Conservation (phyloP, 1,140 invertebrate species). For the Pseudomyrmex sp. region DNA sequence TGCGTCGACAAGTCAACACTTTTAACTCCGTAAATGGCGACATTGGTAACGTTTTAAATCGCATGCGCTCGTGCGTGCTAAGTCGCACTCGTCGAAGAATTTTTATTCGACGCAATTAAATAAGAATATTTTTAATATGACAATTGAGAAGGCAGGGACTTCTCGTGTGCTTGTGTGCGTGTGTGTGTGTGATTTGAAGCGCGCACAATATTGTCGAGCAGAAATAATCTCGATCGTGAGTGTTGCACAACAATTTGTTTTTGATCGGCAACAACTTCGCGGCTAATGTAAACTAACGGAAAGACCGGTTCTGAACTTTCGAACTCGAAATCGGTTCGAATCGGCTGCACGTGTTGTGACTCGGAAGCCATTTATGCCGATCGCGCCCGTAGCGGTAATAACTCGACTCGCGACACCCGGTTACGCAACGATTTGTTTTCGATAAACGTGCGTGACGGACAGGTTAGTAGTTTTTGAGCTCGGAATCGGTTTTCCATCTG, state of each 20-base stretch:
- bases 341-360: neutral
- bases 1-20: conserved; percentile 41
- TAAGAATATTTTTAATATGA: too few relatives aligned
- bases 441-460: too few relatives aligned
- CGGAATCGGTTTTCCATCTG: too few relatives aligned
- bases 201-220: neutral
- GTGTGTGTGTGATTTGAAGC: neutral
- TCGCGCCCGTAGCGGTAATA: conserved; percentile 14
- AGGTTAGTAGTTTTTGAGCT: too few relatives aligned
- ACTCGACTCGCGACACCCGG: neutral
- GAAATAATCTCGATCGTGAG: neutral
- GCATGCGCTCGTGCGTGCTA: too few relatives aligned
- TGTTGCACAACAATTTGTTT: conserved; percentile 42
- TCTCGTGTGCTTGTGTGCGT: too few relatives aligned
- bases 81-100: too few relatives aligned
- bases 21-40: conserved; percentile 7
- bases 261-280: neutral
- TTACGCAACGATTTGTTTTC: conserved; percentile 61
- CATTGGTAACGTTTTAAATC: neutral
- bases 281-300: neutral
- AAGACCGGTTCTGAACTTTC: conserved; percentile 46
- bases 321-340: conserved; percentile 47
- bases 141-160: too few relatives aligned
- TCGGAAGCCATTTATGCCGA: conserved; percentile 42
- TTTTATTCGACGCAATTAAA: too few relatives aligned